phyloP scores from a whole-genome alignment of 2,888 invertebrate species.

The Cheiracanthium punctorium region DNA sequence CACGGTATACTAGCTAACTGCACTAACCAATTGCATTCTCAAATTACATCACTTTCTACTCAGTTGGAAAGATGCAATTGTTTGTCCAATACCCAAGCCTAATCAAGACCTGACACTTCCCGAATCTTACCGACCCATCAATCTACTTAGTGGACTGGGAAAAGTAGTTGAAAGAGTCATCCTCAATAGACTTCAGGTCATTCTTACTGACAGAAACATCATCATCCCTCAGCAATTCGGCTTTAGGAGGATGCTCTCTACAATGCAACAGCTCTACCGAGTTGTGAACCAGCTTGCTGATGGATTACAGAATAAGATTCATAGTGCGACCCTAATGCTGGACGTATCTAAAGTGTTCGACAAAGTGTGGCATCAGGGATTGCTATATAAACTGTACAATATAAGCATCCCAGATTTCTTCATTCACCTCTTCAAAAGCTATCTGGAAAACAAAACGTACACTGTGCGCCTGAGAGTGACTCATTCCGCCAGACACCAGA shows the following conservation, averaged over 20 bases:
- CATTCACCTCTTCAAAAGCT: neutral
- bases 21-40: too few species aligned
- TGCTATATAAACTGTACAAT: neutral
- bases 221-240: constrained; percentile 19
- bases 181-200: too few species aligned
- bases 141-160: too few species aligned
- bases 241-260: neutral
- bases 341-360: constrained; percentile 17
- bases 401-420: neutral
- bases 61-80: too few species aligned
- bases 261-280: neutral
- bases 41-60: too few species aligned
- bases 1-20: too few species aligned
- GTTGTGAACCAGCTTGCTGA: neutral
- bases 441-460: neutral
- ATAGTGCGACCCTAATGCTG: neutral
- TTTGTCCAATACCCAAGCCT: too few species aligned
- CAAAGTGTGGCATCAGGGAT: constrained; percentile 2
- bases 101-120: too few species aligned
- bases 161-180: too few species aligned
- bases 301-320: neutral
- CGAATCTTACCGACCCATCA: too few species aligned
- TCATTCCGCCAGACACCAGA: neutral
- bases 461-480: neutral
- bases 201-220: too few species aligned